A percentile compares a stretch with the other conserved stretches of the same genome.
Evolutionary conservation across 2,797 vertebrate genomes (phyloP).

Genomic region (Okamejei kenojei): DNA sequence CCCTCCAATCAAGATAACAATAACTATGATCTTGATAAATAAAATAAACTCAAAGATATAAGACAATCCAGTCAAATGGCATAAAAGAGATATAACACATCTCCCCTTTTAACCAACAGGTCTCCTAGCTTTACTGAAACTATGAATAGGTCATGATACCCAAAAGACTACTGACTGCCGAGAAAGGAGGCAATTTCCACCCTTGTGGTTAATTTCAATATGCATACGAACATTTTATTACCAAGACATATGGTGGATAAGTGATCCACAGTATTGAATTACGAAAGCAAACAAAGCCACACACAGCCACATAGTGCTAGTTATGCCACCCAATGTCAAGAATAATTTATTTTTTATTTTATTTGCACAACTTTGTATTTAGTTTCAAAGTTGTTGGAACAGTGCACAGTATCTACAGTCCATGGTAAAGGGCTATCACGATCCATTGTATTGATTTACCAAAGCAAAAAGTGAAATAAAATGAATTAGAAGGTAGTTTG

Average conservation of each 20-base stretch:
- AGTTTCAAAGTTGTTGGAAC: neutral
- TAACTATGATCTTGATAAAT: neutral
- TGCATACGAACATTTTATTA: neutral
- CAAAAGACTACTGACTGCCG: neutral
- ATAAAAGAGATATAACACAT: neutral
- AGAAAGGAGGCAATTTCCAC: neutral
- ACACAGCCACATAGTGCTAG: neutral
- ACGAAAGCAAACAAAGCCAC: slow-evolving; percentile 2
- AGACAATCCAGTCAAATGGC: neutral
- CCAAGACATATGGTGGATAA: slow-evolving; percentile 6
- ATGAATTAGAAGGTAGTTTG: neutral
- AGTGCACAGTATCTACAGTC: neutral
- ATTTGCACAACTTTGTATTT: neutral
- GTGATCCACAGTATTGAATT: slow-evolving; percentile 15
- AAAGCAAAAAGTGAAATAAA: too few relatives aligned
- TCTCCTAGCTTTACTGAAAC: neutral
- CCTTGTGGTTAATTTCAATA: neutral
- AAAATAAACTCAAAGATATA: neutral
- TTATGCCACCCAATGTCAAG: neutral
- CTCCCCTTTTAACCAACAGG: neutral
- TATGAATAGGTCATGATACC: neutral
- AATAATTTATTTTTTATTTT: neutral
- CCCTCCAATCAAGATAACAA: neutral
- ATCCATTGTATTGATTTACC: neutral
- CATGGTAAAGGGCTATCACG: neutral